Evolutionary conservation across 2,888 invertebrate species (phyloP), one percentile per base, ranked within the genome.

Genomic region (Synergus gifuensis): DNA sequence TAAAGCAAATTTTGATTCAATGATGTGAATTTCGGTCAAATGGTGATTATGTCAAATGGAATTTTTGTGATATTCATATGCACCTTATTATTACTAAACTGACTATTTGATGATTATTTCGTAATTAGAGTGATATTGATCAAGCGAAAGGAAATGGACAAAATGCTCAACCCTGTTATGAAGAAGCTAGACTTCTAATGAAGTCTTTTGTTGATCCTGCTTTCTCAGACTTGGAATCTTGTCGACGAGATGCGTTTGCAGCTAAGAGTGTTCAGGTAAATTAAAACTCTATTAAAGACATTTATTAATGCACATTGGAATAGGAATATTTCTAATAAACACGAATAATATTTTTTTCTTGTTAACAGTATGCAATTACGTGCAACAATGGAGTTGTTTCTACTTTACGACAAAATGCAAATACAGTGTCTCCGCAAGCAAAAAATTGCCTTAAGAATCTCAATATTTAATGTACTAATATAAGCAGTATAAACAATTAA

Each of bases 121-220:
- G 16, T 69, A 49, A 16, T 28, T 36, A 69, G 69, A 12, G 11
- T 8, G 49, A 69, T 3, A 49, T 69, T 28, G 28, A 69, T 2
- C 28, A 4, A 28, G 69, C 49, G 0, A 49, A 49, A 28, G 8
- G 28, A 22, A 14, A 49, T 22, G 69, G 69, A 69, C 49, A 69
- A 69, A 49, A 49, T 69, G 49, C 69, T 28, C 18, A 69, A 28
- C 69, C 69, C 9, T 69, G 69, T 14, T 69, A 69, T 16, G 69
- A 69, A 28, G 36, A 16, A 7, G 28, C 28, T 16, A 69, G 69
- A 22, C 14, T 69, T 49, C 14, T 16, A 49, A 49, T 69, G 69
- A 69, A 69, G 16, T 46, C 49, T 3, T 49, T 14, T 3, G 69
- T 69, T 46, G 69, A 69, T 69, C 8, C 49, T 4, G 22, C 16